Base-by-base conservation (phyloP, 2,888 invertebrate species). In the Catocala nupta region DNA sequence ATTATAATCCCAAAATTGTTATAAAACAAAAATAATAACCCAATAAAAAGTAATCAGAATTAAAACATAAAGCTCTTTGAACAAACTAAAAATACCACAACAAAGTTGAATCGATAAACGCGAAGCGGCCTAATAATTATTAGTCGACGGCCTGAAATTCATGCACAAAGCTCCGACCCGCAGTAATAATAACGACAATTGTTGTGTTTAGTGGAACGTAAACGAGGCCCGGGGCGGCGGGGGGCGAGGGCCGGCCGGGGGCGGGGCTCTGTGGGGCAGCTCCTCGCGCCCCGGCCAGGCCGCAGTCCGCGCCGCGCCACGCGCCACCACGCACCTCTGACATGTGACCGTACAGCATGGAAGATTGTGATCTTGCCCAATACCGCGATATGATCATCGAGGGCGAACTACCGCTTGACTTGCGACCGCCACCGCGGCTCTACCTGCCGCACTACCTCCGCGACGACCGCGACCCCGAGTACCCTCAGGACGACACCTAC, bases 131-230 rank as follows among this genome's bases (percentile, higher is more conserved):
- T 93, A 92, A 93, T 93, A 92, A 93, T 93, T 90, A 94, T 92
- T 92, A 93, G 91, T 91, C 90, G 88, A 81, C 92, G 92, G 92
- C 90, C 93, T 93, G 94, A 93, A 93, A 93, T 93, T 93, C 93
- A 92, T 92, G 93, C 93, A 93, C 93, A 93, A 93, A 94, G 93
- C 92, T 88, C 89, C 90, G 93, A 89, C 90, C 94, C 93, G 88
- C 93, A 93, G 91, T 90, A 92, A 94, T 94, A 94, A 94, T 94
- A 94, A 94, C 92, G 92, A 91, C 93, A 92, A 93, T 93, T 94
- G 94, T 94, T 94, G 93, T 93, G 94, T 93, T 94, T 93, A 93
- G 90, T 93, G 93, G 91, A 91, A 93, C 94, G 93, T 93, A 91
- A 93, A 92, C 91, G 90, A 81, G 85, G 81, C 79, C 77, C 77